phyloP scores from a whole-genome alignment of 2,888 invertebrate species.

The Malachius bipustulatus region DNA sequence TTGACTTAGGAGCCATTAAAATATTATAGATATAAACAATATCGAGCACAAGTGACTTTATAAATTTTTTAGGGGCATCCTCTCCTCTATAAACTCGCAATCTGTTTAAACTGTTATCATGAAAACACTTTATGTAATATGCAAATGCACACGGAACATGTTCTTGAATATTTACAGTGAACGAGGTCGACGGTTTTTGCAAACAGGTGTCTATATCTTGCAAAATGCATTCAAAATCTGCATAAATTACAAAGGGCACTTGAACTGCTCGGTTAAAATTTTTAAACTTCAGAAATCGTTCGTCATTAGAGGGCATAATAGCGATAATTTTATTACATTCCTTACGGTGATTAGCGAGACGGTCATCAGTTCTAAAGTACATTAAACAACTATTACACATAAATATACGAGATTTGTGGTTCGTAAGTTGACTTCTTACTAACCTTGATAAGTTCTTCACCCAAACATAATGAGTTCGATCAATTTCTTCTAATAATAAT shows the following conservation, averaged over 20 bases:
- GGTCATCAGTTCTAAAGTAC: constrained; percentile 5
- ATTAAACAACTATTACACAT: constrained; percentile 14
- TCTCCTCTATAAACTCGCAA: background rate
- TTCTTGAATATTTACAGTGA: background rate
- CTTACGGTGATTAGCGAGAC: constrained; percentile 7
- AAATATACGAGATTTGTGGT: constrained; percentile 10
- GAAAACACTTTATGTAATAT: background rate
- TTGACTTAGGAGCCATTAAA: background rate
- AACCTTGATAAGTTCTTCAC: constrained; percentile 15
- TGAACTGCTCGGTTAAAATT: background rate
- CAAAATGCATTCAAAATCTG: constrained; percentile 4
- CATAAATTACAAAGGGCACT: constrained; percentile 4
- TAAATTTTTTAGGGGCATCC: background rate
- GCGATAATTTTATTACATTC: constrained; percentile 11
- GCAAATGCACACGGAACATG: constrained; percentile 1
- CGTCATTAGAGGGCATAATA: constrained; percentile 7
- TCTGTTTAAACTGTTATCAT: background rate
- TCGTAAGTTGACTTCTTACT: constrained; percentile 12
- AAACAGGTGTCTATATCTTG: background rate
- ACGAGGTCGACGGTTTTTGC: background rate
- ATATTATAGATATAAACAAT: background rate
- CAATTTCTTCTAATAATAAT: constrained; percentile 8
- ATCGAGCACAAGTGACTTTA: background rate
- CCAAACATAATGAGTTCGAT: constrained; percentile 16
- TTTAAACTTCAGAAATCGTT: constrained; percentile 7